Base-by-base conservation (phyloP, 2,888 invertebrate species). In the Thymelicus sylvestris region DNA sequence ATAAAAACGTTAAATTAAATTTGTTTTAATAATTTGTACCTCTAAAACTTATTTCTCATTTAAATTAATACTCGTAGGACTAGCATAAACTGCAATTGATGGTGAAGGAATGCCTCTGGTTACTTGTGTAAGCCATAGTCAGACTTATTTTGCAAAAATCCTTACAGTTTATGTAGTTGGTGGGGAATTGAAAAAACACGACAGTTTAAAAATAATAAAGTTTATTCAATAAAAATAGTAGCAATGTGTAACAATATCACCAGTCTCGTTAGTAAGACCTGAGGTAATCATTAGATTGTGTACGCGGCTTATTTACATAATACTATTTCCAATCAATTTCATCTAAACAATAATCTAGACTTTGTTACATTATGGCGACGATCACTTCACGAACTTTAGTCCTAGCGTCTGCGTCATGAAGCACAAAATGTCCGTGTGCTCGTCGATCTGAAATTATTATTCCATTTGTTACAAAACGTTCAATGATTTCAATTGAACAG, bases 401-500 rank as follows among this genome's bases (percentile, higher is more conserved):
- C 95, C 95, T 73, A 98, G 92, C 48, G 96, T 94, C 86, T 96
- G 95, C 66, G 96, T 95, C 79, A 98, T 95, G 91, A 98, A 98
- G 84, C 96, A 95, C 82, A 98, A 95, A 78, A 98, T 97, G 86
- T 99, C 99, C 0, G 97, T 97, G 81, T 96, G 95, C 89, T 99
- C 99, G 77, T 98, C 98, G 83, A 99, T 99, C 96, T 98, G 95
- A 83, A 74, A 77, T 81, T 79, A 78, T 62, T 72, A 64, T 31
- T 6, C 19, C 19, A 44, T 44, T 44, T 44, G 7, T 44, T 12
- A 19, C 19, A 19, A 44, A 44, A 2, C 41, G 7, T 8, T 8
- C 41, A 41, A 41, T 41, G 41, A 7, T 2, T 8, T 41, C 8
- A 41, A 8, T 41, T 8, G 8, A 31, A 31, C 31, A 31, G 31